Evolutionary conservation across 2,113 vertebrate genomes (phyloP).

Genomic region (Leptosomus discolor): DNA sequence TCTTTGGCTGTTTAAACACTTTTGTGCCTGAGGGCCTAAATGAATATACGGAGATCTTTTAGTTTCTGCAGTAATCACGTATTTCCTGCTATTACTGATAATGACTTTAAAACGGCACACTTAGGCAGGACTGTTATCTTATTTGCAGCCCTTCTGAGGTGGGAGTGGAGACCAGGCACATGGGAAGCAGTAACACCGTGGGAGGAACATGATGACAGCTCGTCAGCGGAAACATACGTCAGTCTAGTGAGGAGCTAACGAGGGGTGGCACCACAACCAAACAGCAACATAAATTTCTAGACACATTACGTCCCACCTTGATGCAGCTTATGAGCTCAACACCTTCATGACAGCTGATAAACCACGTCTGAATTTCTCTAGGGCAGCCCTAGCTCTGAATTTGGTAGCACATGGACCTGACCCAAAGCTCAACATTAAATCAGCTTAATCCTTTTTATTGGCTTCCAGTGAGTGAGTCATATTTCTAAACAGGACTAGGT

Average conservation of each 20-base stretch:
- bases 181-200: not conserved
- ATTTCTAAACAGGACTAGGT: not conserved
- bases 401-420: not conserved
- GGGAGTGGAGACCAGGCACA: fast-evolving
- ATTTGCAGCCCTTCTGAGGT: not conserved
- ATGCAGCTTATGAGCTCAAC: not conserved
- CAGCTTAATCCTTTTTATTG: not conserved
- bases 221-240: not conserved
- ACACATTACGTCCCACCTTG: not conserved
- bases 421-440: not conserved
- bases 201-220: not conserved
- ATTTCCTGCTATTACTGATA: conserved; percentile 7
- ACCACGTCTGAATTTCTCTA: not conserved
- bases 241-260: not conserved
- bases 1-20: not conserved
- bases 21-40: not conserved
- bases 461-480: not conserved
- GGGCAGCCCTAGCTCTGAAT: not conserved
- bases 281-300: not conserved
- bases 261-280: not conserved
- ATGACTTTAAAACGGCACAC: not conserved
- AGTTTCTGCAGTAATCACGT: not conserved
- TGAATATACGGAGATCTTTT: not conserved
- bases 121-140: not conserved
- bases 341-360: not conserved